Base-by-base conservation (phyloP, 2,797 vertebrate genomes). In the Podarcis lilfordi region DNA sequence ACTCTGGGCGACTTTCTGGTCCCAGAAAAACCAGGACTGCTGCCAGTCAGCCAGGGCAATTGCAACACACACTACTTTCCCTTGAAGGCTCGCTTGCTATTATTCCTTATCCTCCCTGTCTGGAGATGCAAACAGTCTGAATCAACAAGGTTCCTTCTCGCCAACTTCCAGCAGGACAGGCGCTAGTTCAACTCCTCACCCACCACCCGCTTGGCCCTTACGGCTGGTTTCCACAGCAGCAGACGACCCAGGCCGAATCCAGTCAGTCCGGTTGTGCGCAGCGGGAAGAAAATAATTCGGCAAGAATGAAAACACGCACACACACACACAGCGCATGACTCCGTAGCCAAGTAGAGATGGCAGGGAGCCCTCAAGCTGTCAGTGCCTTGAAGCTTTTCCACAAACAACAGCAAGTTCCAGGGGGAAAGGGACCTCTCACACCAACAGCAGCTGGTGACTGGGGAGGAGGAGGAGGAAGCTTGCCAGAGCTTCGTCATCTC, bases 161-260 rank as follows among this genome's bases (percentile, higher is more conserved):
- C 11, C 5, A n/a, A 27, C 29, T 72, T 59, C n/a, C 15, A 6
- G 25, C 29, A 29, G 27, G 55, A 8, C 15, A 29, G 64, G 55
- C 19, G 40, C 6, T 25, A 9, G 10, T 5, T 35, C 69, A 45
- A 13, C 55, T 19, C 45, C 17, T 15, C 8, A 21, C 1, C 5
- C 74, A 9, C 27, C 8, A 21, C 1, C 3, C 74, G 17, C 27
- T 59, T 3, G 19, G 25, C 72, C 64, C 11, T 64, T 32, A 5
- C 37, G 21, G 32, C 35, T 5, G 6, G 0, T 92, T 94, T 84
- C 90, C 89, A 55, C 81, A 84, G 94, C 92, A 95, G 93, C 91
- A 80, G 84, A 76, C 84, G 9, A 32, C 32, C 21, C 17, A 11
- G 92, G 75, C 72, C 0, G 9, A 71, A 2, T 19, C 77, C 0